Conservation (phyloP, 2,797 vertebrate species). For the Paramormyrops hopkinsi region DNA sequence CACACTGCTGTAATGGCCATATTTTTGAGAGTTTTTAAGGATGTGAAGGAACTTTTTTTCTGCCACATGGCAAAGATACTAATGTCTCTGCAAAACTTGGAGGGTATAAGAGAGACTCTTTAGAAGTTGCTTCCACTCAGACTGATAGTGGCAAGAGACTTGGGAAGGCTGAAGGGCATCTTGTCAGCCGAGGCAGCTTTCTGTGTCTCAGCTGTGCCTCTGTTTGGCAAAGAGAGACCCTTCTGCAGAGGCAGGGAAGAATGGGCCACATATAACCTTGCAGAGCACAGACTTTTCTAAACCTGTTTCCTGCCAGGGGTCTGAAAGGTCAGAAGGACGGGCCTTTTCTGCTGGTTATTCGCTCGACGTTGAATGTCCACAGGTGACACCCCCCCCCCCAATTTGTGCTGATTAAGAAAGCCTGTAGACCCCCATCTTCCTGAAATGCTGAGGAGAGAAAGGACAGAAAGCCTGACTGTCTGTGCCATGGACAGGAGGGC, state of each 20-base stretch:
- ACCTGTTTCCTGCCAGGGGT: neutral
- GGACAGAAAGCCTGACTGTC: neutral
- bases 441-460: neutral
- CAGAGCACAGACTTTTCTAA: constrained; percentile 6
- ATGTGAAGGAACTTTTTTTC: neutral
- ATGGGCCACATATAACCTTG: neutral
- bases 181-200: neutral
- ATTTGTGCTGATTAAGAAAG: neutral
- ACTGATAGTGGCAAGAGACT: neutral
- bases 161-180: neutral
- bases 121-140: neutral
- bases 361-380: neutral
- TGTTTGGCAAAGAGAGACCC: neutral
- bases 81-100: neutral
- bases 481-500: neutral
- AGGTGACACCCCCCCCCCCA: neutral
- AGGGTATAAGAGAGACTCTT: neutral
- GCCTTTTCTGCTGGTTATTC: neutral
- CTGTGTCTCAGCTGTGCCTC: neutral
- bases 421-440: neutral
- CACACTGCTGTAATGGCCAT: neutral
- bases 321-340: neutral
- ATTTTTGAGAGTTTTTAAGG: neutral
- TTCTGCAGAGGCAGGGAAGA: constrained; percentile 12
- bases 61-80: neutral